Conservation (phyloP, 1,140 invertebrate species). For the Aphelinus atriplicis region DNA sequence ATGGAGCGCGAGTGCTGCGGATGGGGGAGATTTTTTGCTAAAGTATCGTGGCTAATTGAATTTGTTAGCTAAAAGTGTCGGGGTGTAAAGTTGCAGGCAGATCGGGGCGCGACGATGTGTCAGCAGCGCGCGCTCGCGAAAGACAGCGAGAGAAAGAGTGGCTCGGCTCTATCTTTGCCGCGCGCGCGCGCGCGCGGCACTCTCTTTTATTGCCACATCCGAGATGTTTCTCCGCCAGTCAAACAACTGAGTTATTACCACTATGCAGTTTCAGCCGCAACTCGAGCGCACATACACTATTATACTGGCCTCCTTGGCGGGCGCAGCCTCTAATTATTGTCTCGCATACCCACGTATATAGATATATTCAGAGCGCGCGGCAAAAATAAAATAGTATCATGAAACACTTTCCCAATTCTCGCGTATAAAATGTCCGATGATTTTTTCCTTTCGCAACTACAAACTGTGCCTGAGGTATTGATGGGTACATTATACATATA, state of each 20-base stretch:
- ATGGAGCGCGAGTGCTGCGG: not conserved
- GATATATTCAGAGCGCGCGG: not conserved
- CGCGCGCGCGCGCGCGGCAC: not conserved
- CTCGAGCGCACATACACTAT: constrained; percentile 18
- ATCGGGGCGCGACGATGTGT: too few species aligned
- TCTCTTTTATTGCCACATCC: too few species aligned
- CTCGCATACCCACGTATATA: not conserved
- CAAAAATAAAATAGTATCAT: not conserved
- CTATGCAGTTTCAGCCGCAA: constrained; percentile 42
- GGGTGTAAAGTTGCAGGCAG: constrained; percentile 1
- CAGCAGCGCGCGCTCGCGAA: too few species aligned
- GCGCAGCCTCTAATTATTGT: constrained; percentile 1
- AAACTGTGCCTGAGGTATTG: too few species aligned
- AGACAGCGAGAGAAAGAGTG: too few species aligned
- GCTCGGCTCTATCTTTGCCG: not conserved
- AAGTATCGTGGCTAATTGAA: not conserved
- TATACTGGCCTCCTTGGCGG: constrained; percentile 38
- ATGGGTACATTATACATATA: too few species aligned
- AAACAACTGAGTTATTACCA: constrained; percentile 41
- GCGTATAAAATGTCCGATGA: not conserved
- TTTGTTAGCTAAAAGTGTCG: not conserved
- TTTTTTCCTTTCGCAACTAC: not conserved
- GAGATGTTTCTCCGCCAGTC: too few species aligned
- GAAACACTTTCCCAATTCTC: too few species aligned
- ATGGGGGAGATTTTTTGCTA: not conserved